These are phyloP conservation scores for Rutpela maculata DNA, from an alignment of 2,888 invertebrate genomes.

Conservation along the genomic window DNA sequence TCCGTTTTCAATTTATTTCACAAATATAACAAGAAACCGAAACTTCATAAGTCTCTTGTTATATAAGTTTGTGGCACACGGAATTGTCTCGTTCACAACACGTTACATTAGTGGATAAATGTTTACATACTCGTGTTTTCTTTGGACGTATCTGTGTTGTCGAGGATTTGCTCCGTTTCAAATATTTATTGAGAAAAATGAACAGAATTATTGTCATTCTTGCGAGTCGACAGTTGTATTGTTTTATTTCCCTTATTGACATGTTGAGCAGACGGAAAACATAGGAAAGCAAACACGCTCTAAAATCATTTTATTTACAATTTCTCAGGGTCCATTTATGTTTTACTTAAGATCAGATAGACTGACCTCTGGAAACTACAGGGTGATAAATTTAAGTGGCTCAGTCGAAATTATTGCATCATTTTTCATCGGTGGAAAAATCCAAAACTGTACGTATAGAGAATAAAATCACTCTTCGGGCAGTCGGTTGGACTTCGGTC, in stretches of 20 bases:
- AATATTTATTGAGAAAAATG: background rate
- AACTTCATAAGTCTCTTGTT: conserved; percentile 17
- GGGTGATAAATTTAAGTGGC: too few relatives aligned
- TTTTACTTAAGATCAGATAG: too few relatives aligned
- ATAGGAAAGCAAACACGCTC: background rate
- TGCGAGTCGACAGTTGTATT: background rate
- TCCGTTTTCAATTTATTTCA: conserved; percentile 44
- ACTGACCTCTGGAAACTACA: too few relatives aligned
- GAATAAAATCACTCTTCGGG: too few relatives aligned
- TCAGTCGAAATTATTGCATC: too few relatives aligned
- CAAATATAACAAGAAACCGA: conserved; percentile 23
- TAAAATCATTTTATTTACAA: background rate
- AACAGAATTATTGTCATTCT: conserved; percentile 2
- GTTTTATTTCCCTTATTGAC: background rate
- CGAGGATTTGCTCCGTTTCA: background rate
- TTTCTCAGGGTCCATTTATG: background rate
- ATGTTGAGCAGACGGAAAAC: background rate
- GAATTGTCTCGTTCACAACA: background rate
- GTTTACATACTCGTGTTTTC: background rate
- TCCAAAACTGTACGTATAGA: too few relatives aligned
- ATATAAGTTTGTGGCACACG: conserved; percentile 10
- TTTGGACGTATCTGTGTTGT: background rate
- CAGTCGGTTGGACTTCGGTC: too few relatives aligned
- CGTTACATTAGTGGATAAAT: conserved; percentile 14
- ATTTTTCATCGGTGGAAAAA: too few relatives aligned